These are phyloP conservation scores for Timandra comae DNA, from an alignment of 2,888 invertebrate genomes.

Conservation along the genomic window DNA sequence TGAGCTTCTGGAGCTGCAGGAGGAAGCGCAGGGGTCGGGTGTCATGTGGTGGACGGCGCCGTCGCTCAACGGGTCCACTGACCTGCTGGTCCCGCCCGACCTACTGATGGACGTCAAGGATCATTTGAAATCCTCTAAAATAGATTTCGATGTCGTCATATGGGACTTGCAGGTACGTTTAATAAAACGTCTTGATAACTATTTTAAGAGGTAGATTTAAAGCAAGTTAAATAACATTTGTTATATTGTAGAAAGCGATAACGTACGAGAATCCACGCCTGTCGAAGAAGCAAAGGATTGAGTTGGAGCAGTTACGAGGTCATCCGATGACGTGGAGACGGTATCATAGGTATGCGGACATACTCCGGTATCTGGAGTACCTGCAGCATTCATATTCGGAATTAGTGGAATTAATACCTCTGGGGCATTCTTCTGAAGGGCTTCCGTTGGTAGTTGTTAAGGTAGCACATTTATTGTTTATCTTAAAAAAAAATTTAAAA, in stretches of 20 bases:
- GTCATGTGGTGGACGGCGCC: conserved; percentile 72
- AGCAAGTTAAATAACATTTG: background rate
- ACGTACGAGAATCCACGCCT: conserved; percentile 81
- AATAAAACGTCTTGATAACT: background rate
- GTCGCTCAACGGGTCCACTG: conserved; percentile 75
- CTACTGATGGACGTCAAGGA: conserved; percentile 76
- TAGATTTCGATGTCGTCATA: conserved; percentile 81
- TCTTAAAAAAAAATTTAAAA: too few species aligned
- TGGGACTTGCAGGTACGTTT: conserved; percentile 82
- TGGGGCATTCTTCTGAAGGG: conserved; percentile 85
- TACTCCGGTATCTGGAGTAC: conserved; percentile 81
- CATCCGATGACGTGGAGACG: conserved; percentile 83
- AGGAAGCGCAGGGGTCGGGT: conserved; percentile 68
- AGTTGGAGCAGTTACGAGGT: conserved; percentile 74
- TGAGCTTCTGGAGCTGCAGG: conserved; percentile 62
- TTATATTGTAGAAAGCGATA: conserved; percentile 77
- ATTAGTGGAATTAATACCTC: conserved; percentile 80
- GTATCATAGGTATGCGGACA: conserved; percentile 83
- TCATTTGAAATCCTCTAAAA: conserved; percentile 77
- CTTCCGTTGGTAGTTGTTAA: conserved; percentile 83
- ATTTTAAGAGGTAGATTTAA: background rate
- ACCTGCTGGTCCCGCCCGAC: conserved; percentile 84
- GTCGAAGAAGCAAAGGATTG: conserved; percentile 77
- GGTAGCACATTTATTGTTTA: conserved; percentile 62
- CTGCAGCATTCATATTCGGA: conserved; percentile 80